Percentiles rank a stretch among this genome's conserved stretches.
Conservation (phyloP, 2,113 vertebrate species). For the Mixornis gularis region DNA sequence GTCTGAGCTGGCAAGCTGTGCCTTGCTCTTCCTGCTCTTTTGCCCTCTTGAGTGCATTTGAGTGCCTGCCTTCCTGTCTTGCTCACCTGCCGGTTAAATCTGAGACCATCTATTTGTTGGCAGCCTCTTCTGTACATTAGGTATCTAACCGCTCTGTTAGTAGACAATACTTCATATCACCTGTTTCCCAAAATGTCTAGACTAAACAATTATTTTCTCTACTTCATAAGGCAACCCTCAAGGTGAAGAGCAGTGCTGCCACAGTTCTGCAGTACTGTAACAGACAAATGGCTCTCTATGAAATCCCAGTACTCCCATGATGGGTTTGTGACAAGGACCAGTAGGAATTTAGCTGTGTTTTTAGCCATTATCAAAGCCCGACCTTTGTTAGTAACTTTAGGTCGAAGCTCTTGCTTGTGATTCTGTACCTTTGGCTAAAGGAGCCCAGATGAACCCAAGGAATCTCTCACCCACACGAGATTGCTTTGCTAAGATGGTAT, state of each 20-base stretch:
- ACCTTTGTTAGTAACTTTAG: neutral
- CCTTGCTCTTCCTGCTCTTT: neutral
- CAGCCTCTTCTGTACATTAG: neutral
- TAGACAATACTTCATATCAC: neutral
- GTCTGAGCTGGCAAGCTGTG: neutral
- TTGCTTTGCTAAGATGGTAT: neutral
- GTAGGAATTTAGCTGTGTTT: neutral
- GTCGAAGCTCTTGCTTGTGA: neutral
- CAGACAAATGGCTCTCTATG: neutral
- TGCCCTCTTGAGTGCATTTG: neutral
- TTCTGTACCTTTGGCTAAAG: neutral
- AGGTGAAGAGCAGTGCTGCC: neutral
- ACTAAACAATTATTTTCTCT: neutral
- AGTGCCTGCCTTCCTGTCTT: neutral
- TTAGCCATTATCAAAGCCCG: neutral
- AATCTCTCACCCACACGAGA: neutral
- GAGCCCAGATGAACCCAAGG: neutral
- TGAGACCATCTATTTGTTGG: neutral
- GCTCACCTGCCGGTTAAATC: neutral
- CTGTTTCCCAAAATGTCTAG: neutral
- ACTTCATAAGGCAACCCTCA: neutral
- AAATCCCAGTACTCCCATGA: neutral
- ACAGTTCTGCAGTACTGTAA: neutral
- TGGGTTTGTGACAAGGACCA: neutral
- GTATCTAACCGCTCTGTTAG: neutral